A percentile compares a stretch with the other conserved stretches of the same genome.
Evolutionary conservation across 2,888 invertebrate genomes (phyloP).

Genomic region (Sisyra terminalis): DNA sequence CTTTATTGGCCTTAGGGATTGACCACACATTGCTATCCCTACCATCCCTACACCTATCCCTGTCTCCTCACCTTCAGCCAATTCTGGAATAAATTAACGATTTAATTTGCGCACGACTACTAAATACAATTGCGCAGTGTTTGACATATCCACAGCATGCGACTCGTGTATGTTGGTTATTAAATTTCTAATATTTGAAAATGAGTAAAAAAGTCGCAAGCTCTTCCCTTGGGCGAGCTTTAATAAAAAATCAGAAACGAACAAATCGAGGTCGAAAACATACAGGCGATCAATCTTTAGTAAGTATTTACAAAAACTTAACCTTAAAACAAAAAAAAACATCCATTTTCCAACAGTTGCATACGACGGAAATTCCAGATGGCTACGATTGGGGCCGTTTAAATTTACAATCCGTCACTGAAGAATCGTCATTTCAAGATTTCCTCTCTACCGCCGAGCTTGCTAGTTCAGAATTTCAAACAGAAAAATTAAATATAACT

Average conservation of each 20-base stretch:
- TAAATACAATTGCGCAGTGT: too few species aligned
- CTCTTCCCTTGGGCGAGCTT: conserved; percentile 40
- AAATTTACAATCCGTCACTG: conserved; percentile 84
- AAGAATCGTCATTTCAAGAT: conserved; percentile 91
- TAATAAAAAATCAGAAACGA: conserved; percentile 62
- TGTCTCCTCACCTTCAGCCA: too few species aligned
- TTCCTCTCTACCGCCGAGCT: conserved; percentile 90
- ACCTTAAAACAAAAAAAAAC: background rate
- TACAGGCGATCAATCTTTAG: conserved; percentile 53
- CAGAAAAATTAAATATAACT: conserved; percentile 74
- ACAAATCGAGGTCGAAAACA: conserved; percentile 41
- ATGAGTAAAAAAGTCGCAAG: conserved; percentile 45
- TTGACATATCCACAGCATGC: too few species aligned
- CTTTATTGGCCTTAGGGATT: too few species aligned
- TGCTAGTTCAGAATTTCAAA: conserved; percentile 85
- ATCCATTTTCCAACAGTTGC: conserved; percentile 35
- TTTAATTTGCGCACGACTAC: too few species aligned
- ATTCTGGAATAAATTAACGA: too few species aligned
- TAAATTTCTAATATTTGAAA: background rate
- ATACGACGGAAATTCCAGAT: conserved; percentile 77
- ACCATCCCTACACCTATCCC: too few species aligned
- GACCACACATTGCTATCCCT: too few species aligned
- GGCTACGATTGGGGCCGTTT: conserved; percentile 83
- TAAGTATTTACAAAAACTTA: conserved; percentile 24
- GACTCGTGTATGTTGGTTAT: too few species aligned